Evolutionary conservation across 2,888 invertebrate genomes (phyloP), one percentile per base, ranked within the genome.

Genomic region (Netelia melanura): DNA sequence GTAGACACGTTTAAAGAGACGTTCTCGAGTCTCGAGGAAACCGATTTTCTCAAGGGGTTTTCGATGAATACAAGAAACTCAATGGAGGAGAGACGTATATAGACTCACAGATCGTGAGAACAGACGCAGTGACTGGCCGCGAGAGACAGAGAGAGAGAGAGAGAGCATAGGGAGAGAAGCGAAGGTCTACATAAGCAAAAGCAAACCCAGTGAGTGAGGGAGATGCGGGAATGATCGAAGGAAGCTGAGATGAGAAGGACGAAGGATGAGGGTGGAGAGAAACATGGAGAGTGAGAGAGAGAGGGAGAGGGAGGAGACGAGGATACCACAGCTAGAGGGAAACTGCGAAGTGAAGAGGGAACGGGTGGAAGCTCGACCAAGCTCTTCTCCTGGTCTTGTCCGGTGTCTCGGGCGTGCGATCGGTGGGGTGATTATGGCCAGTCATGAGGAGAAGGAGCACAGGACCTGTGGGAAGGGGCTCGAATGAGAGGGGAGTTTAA

Each of bases 381-480:
- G 70, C 79, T 82, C 70, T 44, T 72, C 72, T 91, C 91, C 90
- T 91, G 92, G 92, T 93, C 92, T 92, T 92, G 93, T 92, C 92
- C 93, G 91, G 93, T 91, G 92, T 92, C 91, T 92, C 91, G 91
- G 80, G 91, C 90, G 90, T 92, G 90, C 89, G 91, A 92, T 90
- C 88, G 87, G 89, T 88, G 89, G 90, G 92, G 92, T 90, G 91
- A 92, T 91, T 92, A 93, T 90, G 93, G 93, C 91, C 92, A 92
- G 93, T 92, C 91, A 93, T 90, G 87, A 88, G 88, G 89, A 83
- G 85, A 85, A 81, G 79, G 81, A 74, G 81, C 56, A 48, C 77
- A 78, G 78, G 82, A 80, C 74, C 72, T 76, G 81, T 38, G 78
- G 86, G 67, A 38, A 38, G 38, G 38, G 38, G 38, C 38, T 38